These are phyloP conservation scores for Platynereis dumerilii DNA, from an alignment of 2,888 invertebrate species.

Conservation along the genomic window DNA sequence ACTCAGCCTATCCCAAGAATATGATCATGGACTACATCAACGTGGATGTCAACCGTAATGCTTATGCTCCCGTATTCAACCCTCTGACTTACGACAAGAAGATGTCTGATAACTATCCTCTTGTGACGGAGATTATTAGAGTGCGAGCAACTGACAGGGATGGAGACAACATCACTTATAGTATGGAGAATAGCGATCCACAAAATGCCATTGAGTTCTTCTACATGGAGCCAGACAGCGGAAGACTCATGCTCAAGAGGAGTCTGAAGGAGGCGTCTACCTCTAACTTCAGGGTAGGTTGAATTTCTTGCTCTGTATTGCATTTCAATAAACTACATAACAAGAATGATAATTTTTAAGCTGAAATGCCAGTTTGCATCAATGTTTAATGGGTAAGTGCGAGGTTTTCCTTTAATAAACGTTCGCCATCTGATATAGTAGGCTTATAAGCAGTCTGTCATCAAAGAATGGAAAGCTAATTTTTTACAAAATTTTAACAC, in stretches of 20 bases:
- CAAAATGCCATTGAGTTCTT: slow-evolving; percentile 46
- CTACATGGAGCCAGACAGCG: slow-evolving; percentile 48
- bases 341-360: too few species aligned
- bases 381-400: too few species aligned
- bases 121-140: slow-evolving; percentile 44
- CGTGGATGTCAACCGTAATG: slow-evolving; percentile 51
- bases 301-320: too few species aligned
- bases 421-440: too few species aligned
- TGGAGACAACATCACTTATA: slow-evolving; percentile 37
- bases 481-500: too few species aligned
- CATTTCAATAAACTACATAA: too few species aligned
- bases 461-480: too few species aligned
- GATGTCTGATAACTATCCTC: slow-evolving; percentile 40
- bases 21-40: slow-evolving; percentile 45
- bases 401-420: too few species aligned
- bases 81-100: slow-evolving; percentile 33
- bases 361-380: too few species aligned
- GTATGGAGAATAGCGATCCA: slow-evolving; percentile 21
- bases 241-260: slow-evolving; percentile 48
- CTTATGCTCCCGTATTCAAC: slow-evolving; percentile 46
- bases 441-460: too few species aligned
- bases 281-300: slow-evolving; percentile 32
- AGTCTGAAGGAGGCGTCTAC: slow-evolving; percentile 41
- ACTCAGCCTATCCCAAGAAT: slow-evolving; percentile 45
- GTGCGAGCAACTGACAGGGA: slow-evolving; percentile 49